Base-by-base conservation (phyloP, 1,140 invertebrate genomes). In the Trialeurodes vaporariorum region DNA sequence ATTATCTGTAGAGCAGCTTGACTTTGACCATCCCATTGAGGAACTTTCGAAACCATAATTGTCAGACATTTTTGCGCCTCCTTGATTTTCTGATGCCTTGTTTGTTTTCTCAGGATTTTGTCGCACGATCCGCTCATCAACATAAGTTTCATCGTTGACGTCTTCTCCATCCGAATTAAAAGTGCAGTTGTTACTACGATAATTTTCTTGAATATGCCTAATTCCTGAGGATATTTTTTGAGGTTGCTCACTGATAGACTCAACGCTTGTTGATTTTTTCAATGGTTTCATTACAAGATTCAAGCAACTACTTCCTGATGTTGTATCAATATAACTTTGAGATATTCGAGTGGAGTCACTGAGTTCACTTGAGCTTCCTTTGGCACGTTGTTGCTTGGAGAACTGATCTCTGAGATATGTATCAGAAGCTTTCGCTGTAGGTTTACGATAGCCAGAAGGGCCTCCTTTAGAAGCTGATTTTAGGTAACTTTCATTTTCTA, bases 171-270 rank as follows among this genome's bases (percentile, higher is more conserved):
- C n/a, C n/a, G n/a, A n/a, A n/a, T n/a, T n/a, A 49, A 49, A 49
- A 9, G 34, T 9, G 34, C 34, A 17, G 17, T 49, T 49, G 34
- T 49, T 49, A 17, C 5, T 9, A 79, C 0, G 78, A 75, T 63
- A 78, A 79, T 25, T 76, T 79, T 23, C 77, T 72, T 0, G 77
- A 74, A 63, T 79, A 75, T 21, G 77, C 77, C 0, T 78, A 75
- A 71, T 79, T 79, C 79, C 79, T 79, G 0, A 78, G 76, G 1
- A 78, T 75, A 34, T 78, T 79, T 11, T 78, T 77, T 24, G 78
- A 75, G 5, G 79, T 64, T 69, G 77, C 76, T 25, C 75, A 75
- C 25, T 78, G n/a, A n/a, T n/a, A 76, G 1, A 79, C 77, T 27
- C 76, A 78, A 25, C 80, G 78, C 27, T 80, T 78, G 1, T 73